Conservation (phyloP, 1,140 invertebrate species). For the Brachionus asplanchnoidis region DNA sequence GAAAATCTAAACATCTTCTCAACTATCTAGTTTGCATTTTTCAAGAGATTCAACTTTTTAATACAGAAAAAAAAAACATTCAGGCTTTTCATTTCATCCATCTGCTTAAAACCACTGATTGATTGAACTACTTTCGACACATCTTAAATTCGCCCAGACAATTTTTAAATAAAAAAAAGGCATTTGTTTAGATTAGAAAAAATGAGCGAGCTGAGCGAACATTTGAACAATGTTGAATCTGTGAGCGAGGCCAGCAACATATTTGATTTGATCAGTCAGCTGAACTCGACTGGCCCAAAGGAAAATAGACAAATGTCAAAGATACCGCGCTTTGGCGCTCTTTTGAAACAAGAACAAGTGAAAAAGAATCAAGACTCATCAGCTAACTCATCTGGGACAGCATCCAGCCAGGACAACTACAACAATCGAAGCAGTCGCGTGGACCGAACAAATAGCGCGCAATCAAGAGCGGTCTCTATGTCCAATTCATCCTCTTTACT, state of each 20-base stretch:
- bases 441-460: background rate
- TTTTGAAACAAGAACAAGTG: background rate
- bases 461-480: conserved; percentile 1
- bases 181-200: background rate
- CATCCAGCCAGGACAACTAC: background rate
- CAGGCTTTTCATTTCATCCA: too few relatives aligned
- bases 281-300: background rate
- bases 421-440: background rate
- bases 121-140: too few relatives aligned
- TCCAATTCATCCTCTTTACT: background rate
- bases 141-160: too few relatives aligned
- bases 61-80: background rate
- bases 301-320: background rate
- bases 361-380: background rate
- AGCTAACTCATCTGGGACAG: background rate
- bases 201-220: background rate
- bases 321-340: conserved; percentile 1
- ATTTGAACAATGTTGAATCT: background rate
- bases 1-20: background rate
- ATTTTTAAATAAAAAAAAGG: too few relatives aligned
- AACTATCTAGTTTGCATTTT: background rate
- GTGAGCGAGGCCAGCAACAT: background rate
- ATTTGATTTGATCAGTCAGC: conserved; percentile 9
- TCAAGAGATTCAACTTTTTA: background rate
- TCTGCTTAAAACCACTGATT: too few relatives aligned